Conservation (phyloP, 1,140 invertebrate species). For the Helicoverpa zea region DNA sequence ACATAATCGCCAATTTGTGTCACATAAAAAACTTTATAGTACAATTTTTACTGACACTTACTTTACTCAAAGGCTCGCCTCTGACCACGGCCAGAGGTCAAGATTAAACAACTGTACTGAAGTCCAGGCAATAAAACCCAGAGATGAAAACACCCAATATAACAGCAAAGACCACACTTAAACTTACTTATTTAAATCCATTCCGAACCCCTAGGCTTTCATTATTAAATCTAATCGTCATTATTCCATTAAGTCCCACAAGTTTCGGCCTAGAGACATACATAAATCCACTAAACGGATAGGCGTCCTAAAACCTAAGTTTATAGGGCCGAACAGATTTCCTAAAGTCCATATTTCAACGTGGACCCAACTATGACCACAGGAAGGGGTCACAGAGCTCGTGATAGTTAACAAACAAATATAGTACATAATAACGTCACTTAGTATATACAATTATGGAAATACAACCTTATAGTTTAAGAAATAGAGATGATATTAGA, state of each 20-base stretch:
- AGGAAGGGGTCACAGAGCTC: conserved; percentile 49
- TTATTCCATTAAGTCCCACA: not conserved
- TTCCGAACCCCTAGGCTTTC: too few relatives aligned
- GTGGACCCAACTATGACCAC: conserved; percentile 49
- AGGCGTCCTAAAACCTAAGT: conserved; percentile 20
- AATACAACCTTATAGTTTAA: not conserved
- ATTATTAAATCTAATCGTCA: not conserved
- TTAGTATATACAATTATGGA: not conserved
- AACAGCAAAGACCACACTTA: too few relatives aligned
- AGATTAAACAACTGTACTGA: too few relatives aligned
- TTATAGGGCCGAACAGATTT: conserved; percentile 43
- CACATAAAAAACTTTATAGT: too few relatives aligned
- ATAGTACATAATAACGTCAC: conserved; percentile 41
- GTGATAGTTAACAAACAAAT: conserved; percentile 29
- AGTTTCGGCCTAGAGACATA: not conserved
- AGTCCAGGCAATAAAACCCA: too few relatives aligned
- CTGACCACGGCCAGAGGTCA: too few relatives aligned
- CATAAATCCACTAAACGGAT: conserved; percentile 5
- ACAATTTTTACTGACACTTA: too few relatives aligned
- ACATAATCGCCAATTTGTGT: too few relatives aligned
- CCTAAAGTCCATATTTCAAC: conserved; percentile 52
- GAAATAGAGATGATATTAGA: not conserved
- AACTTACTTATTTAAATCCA: too few relatives aligned
- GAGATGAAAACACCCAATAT: too few relatives aligned
- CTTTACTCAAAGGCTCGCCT: too few relatives aligned